Evolutionary conservation across 2,888 invertebrate genomes (phyloP), one percentile per base, ranked within the genome.

Genomic region (Epiblema foenella): DNA sequence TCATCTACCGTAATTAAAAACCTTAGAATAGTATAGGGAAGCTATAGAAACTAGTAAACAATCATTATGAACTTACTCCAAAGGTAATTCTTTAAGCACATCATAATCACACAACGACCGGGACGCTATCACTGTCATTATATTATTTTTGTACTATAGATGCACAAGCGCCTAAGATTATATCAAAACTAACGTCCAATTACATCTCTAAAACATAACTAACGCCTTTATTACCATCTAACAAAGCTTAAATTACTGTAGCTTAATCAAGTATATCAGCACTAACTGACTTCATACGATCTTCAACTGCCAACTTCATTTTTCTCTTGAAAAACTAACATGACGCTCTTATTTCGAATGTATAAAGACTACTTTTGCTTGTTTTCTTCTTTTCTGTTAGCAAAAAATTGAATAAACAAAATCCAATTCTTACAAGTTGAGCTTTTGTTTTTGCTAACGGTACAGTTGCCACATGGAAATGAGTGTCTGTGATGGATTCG

Each of bases 371-470:
- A 37, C 0, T 24, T 66, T 60, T 9, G 70, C 42, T 54, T 29
- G 29, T 1, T 15, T 64, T 58, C 5, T n/a, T 11, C 37, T 63
- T 17, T 24, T 12, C 11, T 11, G 33, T 24, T 20, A 33, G 18
- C 20, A 58, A 5, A 17, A 51, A 24, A 42, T 59, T 67, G 71
- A 62, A 67, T 71, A 67, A 71, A 71, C 69, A 52, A 42, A 65
- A 72, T 63, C 39, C 65, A 39, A 57, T 65, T 75, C 68, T 1
- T 24, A 24, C 24, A 24, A 24, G 75, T 75, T n/a, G 69, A 74
- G 42, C 77, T 79, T 81, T 83, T 82, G 78, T 83, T 83, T 82
- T 81, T 82, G 83, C 81, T 82, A 82, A 82, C 82, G 83, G 82
- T 82, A 82, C 78, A 52, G 64, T 71, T 65, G 68, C 72, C 74